phyloP scores from a whole-genome alignment of 1,140 invertebrate genomes.

The Bombus affinis region DNA sequence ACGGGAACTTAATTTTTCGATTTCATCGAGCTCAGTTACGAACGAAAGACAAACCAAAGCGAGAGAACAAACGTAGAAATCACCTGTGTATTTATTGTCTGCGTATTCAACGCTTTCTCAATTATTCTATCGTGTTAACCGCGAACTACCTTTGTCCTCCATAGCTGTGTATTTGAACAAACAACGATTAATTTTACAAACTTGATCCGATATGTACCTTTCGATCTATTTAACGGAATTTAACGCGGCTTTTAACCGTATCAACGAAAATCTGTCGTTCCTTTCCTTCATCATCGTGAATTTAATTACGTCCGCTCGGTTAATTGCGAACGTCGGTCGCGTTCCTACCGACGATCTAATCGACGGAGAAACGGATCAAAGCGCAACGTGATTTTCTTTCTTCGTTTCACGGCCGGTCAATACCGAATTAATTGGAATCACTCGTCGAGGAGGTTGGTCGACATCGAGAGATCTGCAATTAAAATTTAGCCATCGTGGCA shows the following conservation, averaged over 20 bases:
- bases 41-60: not conserved
- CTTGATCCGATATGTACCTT: not conserved
- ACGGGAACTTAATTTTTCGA: no score
- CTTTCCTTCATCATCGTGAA: not conserved
- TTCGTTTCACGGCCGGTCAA: not conserved
- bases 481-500: slow-evolving; percentile 24
- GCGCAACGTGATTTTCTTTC: slow-evolving; percentile 28
- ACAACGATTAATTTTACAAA: not conserved
- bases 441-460: slow-evolving; percentile 21
- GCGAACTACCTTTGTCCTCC: not conserved
- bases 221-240: not conserved
- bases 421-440: slow-evolving; percentile 49
- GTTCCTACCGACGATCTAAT: slow-evolving; percentile 27
- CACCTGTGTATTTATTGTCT: no score
- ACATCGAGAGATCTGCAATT: slow-evolving; percentile 44
- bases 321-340: slow-evolving; percentile 23
- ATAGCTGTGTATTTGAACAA: not conserved
- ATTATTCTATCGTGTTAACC: not conserved
- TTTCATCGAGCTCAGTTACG: no score
- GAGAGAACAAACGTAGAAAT: not conserved
- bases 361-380: slow-evolving; percentile 28
- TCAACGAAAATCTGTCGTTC: not conserved
- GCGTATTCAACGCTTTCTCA: not conserved
- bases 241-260: not conserved
- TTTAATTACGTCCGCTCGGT: slow-evolving; percentile 32